Evolutionary conservation across 1,140 invertebrate species (phyloP), one percentile per base, ranked within the genome.

Genomic region (Drosophila dunni): DNA sequence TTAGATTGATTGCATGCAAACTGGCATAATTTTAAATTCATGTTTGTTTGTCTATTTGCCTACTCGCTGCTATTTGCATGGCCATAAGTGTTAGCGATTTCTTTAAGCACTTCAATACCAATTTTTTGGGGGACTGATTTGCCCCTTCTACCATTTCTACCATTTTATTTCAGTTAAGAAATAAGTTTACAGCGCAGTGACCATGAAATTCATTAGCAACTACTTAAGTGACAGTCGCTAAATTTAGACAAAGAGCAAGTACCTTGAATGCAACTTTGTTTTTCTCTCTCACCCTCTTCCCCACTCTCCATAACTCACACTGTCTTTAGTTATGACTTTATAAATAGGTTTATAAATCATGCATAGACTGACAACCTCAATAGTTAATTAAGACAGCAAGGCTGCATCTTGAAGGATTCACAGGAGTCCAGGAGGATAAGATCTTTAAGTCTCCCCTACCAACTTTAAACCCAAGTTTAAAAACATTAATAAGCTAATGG

Each of bases 271-370:
- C 38, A 38, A 48, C 45, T 3, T 64, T 51, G 10, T 36, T 2
- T 53, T 6, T 36, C 5, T 24, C 51, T 5, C 4, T 36, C 13
- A 0, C 4, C 2, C n/a, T 17, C 44, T 17, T 6, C 0, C 44
- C 8, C 44, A 20, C 5, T 20, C n/a, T 7, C 44, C 0, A 15
- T 20, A 7, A 10, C 11, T 7, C 15, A 1, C 15, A 24, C 54
- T 24, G 36, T 24, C 34, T 34, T 58, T 38, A 72, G 65, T 54
- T 72, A 68, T 73, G 46, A 73, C 68, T 61, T 61, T 48, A 34
- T 29, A 73, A 68, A 56, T 73, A 48, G 56, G 56, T 68, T 20
- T 34, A 56, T 56, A 56, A 24, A 40, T 20, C 36, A 56, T 56
- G 7, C 53, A 56, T 56, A 8, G 10, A 20, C 34, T 40, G 36